Conservation (phyloP, 2,113 vertebrate genomes). For the Euleptes europaea region DNA sequence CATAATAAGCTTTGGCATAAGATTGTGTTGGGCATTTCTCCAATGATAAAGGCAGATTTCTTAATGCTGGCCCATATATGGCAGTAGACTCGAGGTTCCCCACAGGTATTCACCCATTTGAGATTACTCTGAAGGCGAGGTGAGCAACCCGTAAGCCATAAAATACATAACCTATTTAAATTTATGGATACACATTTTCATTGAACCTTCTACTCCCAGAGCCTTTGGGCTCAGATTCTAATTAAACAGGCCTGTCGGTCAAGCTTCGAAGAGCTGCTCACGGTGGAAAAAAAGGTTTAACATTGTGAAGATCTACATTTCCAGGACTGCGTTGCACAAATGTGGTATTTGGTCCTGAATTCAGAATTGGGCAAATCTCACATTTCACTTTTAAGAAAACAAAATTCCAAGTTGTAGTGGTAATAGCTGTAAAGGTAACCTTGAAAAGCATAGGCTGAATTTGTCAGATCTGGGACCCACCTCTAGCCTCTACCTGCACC, state of each 20-base stretch:
- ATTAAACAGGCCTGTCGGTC: background rate
- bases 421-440: background rate
- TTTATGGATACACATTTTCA: background rate
- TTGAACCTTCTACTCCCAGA: background rate
- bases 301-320: background rate
- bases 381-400: background rate
- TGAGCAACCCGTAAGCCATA: background rate
- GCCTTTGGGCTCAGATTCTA: background rate
- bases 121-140: background rate
- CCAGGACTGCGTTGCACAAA: background rate
- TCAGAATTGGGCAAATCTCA: background rate
- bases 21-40: background rate
- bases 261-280: background rate
- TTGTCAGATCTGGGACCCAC: too few species aligned
- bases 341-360: background rate
- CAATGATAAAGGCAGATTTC: background rate
- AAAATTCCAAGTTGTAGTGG: too few species aligned
- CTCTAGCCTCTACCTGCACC: too few species aligned
- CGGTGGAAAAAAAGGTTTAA: background rate
- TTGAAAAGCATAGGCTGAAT: too few species aligned
- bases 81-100: background rate
- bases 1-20: background rate
- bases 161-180: background rate
- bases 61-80: background rate
- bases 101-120: background rate